Percentiles rank a stretch among this genome's conserved stretches.
These are phyloP conservation scores for Idaea straminata DNA, from an alignment of 2,888 invertebrate species.

Conservation along the genomic window DNA sequence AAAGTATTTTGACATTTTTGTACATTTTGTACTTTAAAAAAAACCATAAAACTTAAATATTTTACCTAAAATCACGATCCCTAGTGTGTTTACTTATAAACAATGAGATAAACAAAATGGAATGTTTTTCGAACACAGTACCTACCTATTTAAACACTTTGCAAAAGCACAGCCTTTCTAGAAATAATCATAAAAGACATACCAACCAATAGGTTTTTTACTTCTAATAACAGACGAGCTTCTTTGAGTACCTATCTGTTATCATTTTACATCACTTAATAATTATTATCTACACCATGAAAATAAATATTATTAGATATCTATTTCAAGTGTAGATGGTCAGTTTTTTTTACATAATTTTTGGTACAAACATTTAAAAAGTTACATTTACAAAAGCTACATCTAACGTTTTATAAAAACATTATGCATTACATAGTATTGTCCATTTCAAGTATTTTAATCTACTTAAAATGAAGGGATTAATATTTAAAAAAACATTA, in stretches of 20 bases:
- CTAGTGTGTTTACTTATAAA: too few species aligned
- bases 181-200: constrained; percentile 19
- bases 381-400: constrained; percentile 40
- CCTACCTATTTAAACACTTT: constrained; percentile 10
- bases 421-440: constrained; percentile 28
- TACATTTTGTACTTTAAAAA: background rate
- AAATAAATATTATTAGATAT: too few species aligned
- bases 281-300: background rate
- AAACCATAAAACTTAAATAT: background rate
- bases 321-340: background rate
- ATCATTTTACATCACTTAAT: background rate
- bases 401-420: constrained; percentile 18
- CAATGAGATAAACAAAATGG: background rate
- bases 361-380: constrained; percentile 14
- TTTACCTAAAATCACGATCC: too few species aligned
- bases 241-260: background rate
- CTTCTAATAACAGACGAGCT: background rate
- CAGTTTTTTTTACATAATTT: constrained; percentile 7
- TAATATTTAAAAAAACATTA: constrained; percentile 7
- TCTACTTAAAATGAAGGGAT: constrained; percentile 12
- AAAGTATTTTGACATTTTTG: background rate
- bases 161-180: constrained; percentile 33
- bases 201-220: background rate
- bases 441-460: constrained; percentile 33
- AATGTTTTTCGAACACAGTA: constrained; percentile 10